Evolutionary conservation across 2,888 invertebrate species (phyloP), one percentile per base, ranked within the genome.

Genomic region (Autographa gamma): DNA sequence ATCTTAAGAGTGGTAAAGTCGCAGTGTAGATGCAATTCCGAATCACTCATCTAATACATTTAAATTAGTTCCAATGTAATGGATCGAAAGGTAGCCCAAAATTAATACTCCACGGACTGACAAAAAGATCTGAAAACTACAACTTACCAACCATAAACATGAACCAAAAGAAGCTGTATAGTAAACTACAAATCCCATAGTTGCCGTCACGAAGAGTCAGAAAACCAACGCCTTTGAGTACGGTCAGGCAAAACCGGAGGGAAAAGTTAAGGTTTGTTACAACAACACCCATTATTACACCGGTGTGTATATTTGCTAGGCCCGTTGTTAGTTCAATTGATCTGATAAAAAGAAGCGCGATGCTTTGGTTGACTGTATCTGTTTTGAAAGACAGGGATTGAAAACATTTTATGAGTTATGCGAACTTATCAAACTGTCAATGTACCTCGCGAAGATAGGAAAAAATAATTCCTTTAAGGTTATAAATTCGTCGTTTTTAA

Each of bases 181-280:
- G 11, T 59, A 60, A 69, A 34, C 66, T 66, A 9, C 83, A 60
- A 0, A 83, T 61, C 11, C 59, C 58, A 19, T 61, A 59, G 18
- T 0, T 13, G 0, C 72, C 61, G 0, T 63, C 61, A 2, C 70
- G 71, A 0, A 82, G 73, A 0, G 73, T 69, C 1, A 88, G 63
- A 41, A 86, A 88, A 0, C 88, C 88, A n/a, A 71, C 66, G 0
- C 82, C 54, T 69, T 80, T 85, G 9, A 87, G 64, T 4, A 85
- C 63, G 3, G 69, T 86, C 66, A 87, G 63, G 38, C 83, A 80
- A n/a, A 85, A 73, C 16, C 71, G 52, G 1, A 88, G 52, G 0
- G 86, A 68, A 19, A 65, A 63, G 61, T 83, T 84, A 0, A 65
- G 69, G 34, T 87, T 87, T 43, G 80, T 65, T 11, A 85, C 69